Base-by-base conservation (phyloP, 2,113 vertebrate species). In the Clarias batrachus region DNA sequence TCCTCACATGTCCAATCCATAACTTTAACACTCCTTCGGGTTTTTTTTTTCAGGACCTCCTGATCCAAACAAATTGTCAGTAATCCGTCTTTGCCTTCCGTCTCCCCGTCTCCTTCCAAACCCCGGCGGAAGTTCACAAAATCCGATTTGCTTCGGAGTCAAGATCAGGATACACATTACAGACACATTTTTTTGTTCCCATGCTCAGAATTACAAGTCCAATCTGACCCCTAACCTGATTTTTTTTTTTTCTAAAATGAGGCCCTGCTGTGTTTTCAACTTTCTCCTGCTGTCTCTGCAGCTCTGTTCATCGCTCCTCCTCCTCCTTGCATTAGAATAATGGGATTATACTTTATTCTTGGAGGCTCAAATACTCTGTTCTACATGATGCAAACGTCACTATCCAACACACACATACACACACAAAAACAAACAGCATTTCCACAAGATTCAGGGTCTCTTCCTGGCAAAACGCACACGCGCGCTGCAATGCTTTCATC, bases 261-360 rank as follows among this genome's bases (percentile, higher is more conserved):
- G 21, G 57, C 57, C 54, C 21, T 48, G 30, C 3, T 8, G 23
- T 41, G 84, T 8, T 41, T 41, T 21, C 8, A 30, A 23, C 57
- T 68, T 71, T 82, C 27, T 79, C 48, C 41, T n/a, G 60, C 52
- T 87, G 60, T 76, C 79, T 56, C 65, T 71, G 37, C 17, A 81
- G 81, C 52, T 68, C 70, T 59, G 48, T 8, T 17, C n/a, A 27
- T 57, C 23, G 48, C 83, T 70, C 82, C 33, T 62, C 81, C 86
- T 83, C 57, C 68, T 54, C 13, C 65, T 52, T 81, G 87, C 87
- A 70, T 87, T 85, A 83, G 59, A 91, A 88, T 89, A 89, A 91
- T 91, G 85, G 85, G 90, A 85, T 91, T 91, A 91, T 80, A 62
- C 88, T 81, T 89, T 91, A 88, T 88, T 87, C 85, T 82, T 82